Evolutionary conservation across 2,797 vertebrate species (phyloP), one percentile per base, ranked within the genome.

Genomic region (Enteromius thamalakanensis): DNA sequence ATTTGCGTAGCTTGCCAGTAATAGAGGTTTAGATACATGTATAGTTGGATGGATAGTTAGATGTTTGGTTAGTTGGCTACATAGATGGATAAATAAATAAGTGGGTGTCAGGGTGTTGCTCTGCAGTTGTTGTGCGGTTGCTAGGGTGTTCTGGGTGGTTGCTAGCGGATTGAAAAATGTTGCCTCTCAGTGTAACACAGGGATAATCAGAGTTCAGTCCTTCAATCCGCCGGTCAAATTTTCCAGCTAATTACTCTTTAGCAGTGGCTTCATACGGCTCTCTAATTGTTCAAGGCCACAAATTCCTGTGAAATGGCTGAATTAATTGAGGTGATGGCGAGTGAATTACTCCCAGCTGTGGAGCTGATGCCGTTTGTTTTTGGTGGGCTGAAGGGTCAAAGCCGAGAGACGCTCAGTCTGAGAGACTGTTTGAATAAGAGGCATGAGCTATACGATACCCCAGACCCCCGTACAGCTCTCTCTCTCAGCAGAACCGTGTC

Each of bases 261-360:
- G 74, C 74, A 1, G 8, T 60, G 32, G 72, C 51, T 40, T 42
- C 34, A 17, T 42, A 17, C 4, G 8, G 74, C 37, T 45, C 53
- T 89, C 81, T 86, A 92, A 93, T 88, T 90, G 90, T 94, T 94
- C 92, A 92, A 91, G 88, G 64, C 60, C 94, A 92, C 94, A 92
- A 95, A 96, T 95, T 96, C 95, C 90, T 91, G 92, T 94, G 94
- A 95, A 96, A 95, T 95, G 94, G 94, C 96, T 97, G 95, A 96
- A 95, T 97, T 97, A 96, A 96, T 96, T 96, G 96, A 95, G 95
- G 93, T 95, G 95, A 97, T 96, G 95, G 94, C 91, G 92, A 90
- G 94, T 93, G 94, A 95, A 96, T 98, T 95, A 95, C 95, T 96
- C 94, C 93, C 96, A 96, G 96, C 95, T 97, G 96, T 93, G 93